Evolutionary conservation across 2,113 vertebrate species (phyloP).

Genomic region (Cranoglanis bouderius): DNA sequence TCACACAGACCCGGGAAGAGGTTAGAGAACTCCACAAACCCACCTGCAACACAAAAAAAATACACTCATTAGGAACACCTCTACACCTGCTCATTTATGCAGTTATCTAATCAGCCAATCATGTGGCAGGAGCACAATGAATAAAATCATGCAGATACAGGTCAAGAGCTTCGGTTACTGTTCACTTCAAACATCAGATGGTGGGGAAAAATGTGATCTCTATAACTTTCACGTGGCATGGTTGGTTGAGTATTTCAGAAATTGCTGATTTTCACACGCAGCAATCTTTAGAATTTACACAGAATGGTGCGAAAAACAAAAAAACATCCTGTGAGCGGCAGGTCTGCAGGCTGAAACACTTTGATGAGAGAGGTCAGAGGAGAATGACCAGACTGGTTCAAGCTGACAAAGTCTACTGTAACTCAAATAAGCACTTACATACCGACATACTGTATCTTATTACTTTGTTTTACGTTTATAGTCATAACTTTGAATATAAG

Average conservation of each 20-base stretch:
- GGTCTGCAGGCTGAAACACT: too few relatives aligned
- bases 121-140: not conserved
- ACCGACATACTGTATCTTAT: not conserved
- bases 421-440: not conserved
- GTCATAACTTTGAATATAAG: too few relatives aligned
- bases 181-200: not conserved
- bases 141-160: not conserved
- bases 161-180: not conserved
- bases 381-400: too few relatives aligned
- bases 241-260: too few relatives aligned
- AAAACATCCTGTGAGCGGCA: not conserved
- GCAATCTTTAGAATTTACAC: too few relatives aligned
- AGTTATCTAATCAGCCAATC: not conserved
- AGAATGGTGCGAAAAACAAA: too few relatives aligned
- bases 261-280: too few relatives aligned
- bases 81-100: not conserved
- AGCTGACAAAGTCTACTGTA: too few relatives aligned
- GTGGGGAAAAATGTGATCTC: too few relatives aligned
- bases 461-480: not conserved
- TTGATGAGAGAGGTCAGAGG: too few relatives aligned
- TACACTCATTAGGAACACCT: not conserved
- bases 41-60: slow-evolving; percentile 72
- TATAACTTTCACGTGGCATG: not conserved
- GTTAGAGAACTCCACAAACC: slow-evolving; percentile 87
- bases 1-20: slow-evolving; percentile 92